phyloP scores from a whole-genome alignment of 2,113 vertebrate species.

The Cyanoramphus novaezelandiae region DNA sequence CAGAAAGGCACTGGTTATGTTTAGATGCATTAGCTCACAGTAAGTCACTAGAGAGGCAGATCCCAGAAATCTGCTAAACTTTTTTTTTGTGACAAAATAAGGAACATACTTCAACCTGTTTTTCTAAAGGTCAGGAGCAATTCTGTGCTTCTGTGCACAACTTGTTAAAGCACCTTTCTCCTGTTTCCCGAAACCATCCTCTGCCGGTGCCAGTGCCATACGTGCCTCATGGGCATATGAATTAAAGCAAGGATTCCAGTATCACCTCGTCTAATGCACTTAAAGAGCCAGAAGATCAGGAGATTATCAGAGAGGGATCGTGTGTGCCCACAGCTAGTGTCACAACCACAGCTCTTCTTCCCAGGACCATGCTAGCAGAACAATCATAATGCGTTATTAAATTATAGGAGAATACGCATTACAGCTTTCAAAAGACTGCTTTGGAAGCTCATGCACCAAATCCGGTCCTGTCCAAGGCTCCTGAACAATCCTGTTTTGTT shows the following conservation, averaged over 20 bases:
- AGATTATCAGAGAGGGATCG: not conserved
- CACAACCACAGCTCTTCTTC: not conserved
- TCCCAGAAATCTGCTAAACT: not conserved
- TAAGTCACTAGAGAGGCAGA: not conserved
- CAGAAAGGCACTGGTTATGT: not conserved
- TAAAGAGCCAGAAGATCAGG: not conserved
- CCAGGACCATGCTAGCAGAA: not conserved
- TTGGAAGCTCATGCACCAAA: not conserved
- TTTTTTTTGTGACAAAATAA: not conserved
- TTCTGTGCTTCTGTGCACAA: not conserved
- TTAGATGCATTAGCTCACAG: not conserved
- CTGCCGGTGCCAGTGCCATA: not conserved
- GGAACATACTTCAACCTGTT: not conserved
- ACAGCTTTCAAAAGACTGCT: not conserved
- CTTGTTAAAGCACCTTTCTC: not conserved
- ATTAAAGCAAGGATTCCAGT: not conserved
- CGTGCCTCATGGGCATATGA: not conserved
- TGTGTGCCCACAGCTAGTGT: rapidly evolving
- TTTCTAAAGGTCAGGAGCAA: not conserved
- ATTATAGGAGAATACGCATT: not conserved
- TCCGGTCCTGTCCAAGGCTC: not conserved
- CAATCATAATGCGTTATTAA: not conserved
- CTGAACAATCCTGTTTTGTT: not conserved
- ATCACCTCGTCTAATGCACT: not conserved
- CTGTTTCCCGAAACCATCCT: not conserved